Evolutionary conservation across 30 jellyfish, hydroid and myxozoan species (phyloP).

Genomic region (Aurelia sp.): DNA sequence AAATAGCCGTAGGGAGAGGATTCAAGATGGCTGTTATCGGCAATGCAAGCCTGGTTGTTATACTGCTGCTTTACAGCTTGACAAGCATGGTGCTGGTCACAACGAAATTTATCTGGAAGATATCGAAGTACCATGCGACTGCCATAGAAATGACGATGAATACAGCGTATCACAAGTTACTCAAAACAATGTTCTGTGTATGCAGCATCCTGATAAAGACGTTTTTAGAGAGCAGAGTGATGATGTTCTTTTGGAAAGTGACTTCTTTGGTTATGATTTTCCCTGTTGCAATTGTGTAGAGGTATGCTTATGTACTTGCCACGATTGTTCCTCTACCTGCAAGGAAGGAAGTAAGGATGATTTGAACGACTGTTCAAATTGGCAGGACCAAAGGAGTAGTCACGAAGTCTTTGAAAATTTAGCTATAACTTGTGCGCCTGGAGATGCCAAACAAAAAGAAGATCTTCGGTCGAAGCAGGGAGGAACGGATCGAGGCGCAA

Average conservation of each 20-base stretch:
- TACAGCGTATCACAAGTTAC: too few relatives aligned
- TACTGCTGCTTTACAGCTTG: too few relatives aligned
- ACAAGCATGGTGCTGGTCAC: too few relatives aligned
- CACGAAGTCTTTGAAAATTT: background rate
- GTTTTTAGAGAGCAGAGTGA: too few relatives aligned
- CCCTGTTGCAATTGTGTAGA: slow-evolving; percentile 8
- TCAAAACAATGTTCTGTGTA: too few relatives aligned
- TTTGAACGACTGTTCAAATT: background rate
- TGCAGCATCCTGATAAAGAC: too few relatives aligned
- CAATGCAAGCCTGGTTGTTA: too few relatives aligned
- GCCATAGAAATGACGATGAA: too few relatives aligned
- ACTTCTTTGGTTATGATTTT: background rate
- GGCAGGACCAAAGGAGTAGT: background rate
- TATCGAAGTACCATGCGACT: too few relatives aligned
- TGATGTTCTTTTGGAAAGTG: background rate
- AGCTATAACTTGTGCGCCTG: background rate
- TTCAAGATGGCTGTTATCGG: too few relatives aligned
- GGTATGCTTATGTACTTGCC: slow-evolving; percentile 9
- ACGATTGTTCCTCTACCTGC: background rate
- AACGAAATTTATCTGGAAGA: too few relatives aligned
- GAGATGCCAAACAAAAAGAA: background rate
- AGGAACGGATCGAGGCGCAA: background rate
- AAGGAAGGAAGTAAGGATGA: background rate
- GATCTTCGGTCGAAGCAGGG: background rate
- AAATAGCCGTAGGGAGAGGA: too few relatives aligned